A percentile compares a stretch with the other conserved stretches of the same genome.
These are phyloP conservation scores for Tetramorium parvispinum DNA, from an alignment of 1,140 invertebrate species.

Conservation along the genomic window DNA sequence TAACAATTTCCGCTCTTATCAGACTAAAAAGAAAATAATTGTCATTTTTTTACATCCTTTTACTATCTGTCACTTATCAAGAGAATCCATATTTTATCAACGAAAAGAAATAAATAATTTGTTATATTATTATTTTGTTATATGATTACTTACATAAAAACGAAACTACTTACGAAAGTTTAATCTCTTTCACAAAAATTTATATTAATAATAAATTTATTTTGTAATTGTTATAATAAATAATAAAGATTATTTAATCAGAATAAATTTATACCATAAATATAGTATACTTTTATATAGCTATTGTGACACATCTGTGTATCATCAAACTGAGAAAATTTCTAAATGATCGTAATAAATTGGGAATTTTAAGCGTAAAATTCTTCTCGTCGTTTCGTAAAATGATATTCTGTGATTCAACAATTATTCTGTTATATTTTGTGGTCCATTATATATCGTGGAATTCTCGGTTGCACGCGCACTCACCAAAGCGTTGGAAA, in stretches of 20 bases:
- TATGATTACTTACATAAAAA: not conserved
- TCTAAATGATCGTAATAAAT: slow-evolving; percentile 4
- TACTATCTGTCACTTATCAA: not conserved
- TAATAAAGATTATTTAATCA: not conserved
- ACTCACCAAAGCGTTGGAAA: slow-evolving; percentile 8
- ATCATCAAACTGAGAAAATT: not conserved
- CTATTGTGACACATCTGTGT: not conserved
- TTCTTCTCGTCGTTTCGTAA: slow-evolving; percentile 21
- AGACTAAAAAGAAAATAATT: slow-evolving; percentile 21
- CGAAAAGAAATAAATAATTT: slow-evolving; percentile 1
- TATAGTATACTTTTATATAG: not conserved
- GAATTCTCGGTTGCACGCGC: slow-evolving; percentile 22
- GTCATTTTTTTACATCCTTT: not conserved
- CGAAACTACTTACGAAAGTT: not conserved
- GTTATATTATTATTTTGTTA: not conserved
- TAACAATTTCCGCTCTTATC: slow-evolving; percentile 24
- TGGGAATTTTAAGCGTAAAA: slow-evolving; percentile 21
- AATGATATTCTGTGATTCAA: slow-evolving; percentile 42
- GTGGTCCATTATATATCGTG: slow-evolving; percentile 45
- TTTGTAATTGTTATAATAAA: not conserved
- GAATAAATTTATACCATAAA: not conserved
- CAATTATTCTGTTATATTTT: slow-evolving; percentile 53
- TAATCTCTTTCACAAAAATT: not conserved
- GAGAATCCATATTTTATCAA: not conserved
- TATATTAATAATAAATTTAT: slow-evolving; percentile 9